Conservation (phyloP, 2,113 vertebrate species). For the Oryzias javanicus region DNA sequence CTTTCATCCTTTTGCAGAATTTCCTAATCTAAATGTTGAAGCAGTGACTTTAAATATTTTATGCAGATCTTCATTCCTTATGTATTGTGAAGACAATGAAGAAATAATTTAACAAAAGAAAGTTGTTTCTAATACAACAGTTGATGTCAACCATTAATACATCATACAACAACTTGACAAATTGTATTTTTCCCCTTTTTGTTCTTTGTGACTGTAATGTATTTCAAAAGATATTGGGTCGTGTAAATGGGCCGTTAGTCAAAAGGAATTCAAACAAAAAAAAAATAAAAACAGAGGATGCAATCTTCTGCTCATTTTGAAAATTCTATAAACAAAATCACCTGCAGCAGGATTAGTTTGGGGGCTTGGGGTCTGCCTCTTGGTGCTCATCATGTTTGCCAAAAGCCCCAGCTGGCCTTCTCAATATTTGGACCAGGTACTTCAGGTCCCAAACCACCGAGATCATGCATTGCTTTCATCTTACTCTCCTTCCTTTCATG, state of each 20-base stretch:
- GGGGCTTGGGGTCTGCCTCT: slow-evolving; percentile 60
- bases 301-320: slow-evolving; percentile 36
- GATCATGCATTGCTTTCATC: slow-evolving; percentile 37
- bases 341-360: slow-evolving; percentile 65
- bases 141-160: too few species aligned
- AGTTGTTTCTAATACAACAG: too few species aligned
- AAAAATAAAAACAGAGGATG: slow-evolving; percentile 8
- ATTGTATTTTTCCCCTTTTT: background rate
- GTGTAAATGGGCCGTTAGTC: background rate
- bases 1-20: slow-evolving; percentile 5
- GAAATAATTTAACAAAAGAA: too few species aligned
- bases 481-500: slow-evolving; percentile 38
- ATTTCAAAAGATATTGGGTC: background rate
- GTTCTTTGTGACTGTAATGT: background rate
- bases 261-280: background rate
- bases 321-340: slow-evolving; percentile 63
- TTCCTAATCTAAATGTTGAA: too few species aligned
- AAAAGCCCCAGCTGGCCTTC: slow-evolving; percentile 66
- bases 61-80: too few species aligned
- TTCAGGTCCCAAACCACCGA: slow-evolving; percentile 35
- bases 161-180: too few species aligned
- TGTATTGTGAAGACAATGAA: too few species aligned
- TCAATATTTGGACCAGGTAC: slow-evolving; percentile 66
- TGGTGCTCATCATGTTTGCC: slow-evolving; percentile 67
- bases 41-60: too few species aligned